phyloP scores from a whole-genome alignment of 2,797 vertebrate species.

The Macroramphosus scolopax region DNA sequence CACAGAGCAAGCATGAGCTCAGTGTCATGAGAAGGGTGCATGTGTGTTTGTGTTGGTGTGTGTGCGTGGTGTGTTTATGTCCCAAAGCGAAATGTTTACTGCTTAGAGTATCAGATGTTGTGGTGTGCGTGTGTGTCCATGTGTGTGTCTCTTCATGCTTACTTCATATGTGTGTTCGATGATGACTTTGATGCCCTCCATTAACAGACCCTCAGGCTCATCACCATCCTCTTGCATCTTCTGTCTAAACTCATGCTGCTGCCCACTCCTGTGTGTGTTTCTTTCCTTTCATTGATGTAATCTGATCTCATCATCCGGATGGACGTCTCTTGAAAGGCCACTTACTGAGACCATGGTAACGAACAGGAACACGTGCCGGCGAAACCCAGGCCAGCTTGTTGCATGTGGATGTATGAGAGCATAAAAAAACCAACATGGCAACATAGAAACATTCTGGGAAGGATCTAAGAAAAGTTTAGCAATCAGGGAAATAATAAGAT shows the following conservation, averaged over 20 bases:
- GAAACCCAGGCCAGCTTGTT: slow-evolving; percentile 51
- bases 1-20: slow-evolving; percentile 22
- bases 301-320: slow-evolving; percentile 61
- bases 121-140: neutral
- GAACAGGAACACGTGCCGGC: slow-evolving; percentile 36
- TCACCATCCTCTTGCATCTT: slow-evolving; percentile 1
- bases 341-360: slow-evolving; percentile 62
- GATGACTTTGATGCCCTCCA: slow-evolving; percentile 31
- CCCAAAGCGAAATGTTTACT: too few species aligned
- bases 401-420: too few species aligned
- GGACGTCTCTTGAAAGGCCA: slow-evolving; percentile 60
- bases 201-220: slow-evolving; percentile 23
- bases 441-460: too few species aligned
- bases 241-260: slow-evolving; percentile 23
- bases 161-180: slow-evolving; percentile 10
- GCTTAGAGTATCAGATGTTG: slow-evolving; percentile 8
- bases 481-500: too few species aligned
- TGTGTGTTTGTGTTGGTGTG: neutral
- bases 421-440: too few species aligned
- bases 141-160: neutral
- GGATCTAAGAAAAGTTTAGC: too few species aligned
- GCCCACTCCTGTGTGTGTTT: slow-evolving; percentile 38
- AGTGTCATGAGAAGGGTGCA: slow-evolving; percentile 20
- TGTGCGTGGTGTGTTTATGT: neutral
- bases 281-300: slow-evolving; percentile 52